Evolutionary conservation across 2,888 invertebrate genomes (phyloP).

Genomic region (Drosophila ezoana): DNA sequence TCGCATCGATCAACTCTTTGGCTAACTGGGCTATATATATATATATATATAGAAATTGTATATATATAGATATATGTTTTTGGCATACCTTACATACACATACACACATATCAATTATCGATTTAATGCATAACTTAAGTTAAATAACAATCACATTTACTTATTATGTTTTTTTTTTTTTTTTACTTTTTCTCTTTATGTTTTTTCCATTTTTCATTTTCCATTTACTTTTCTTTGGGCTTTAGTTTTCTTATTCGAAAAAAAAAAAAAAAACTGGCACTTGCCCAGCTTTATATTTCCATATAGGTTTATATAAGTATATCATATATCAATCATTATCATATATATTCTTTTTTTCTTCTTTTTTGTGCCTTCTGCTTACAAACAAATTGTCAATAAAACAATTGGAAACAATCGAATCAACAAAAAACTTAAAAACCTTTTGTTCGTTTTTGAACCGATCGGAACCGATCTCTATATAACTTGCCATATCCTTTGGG

Average conservation of each 20-base stretch:
- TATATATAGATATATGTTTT: slow-evolving; percentile 28
- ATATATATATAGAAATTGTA: too few species aligned
- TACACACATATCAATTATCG: slow-evolving; percentile 54
- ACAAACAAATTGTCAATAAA: slow-evolving; percentile 73
- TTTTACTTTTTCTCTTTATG: slow-evolving; percentile 5
- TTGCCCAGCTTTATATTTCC: slow-evolving; percentile 44
- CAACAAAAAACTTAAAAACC: slow-evolving; percentile 57
- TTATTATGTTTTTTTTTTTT: slow-evolving; percentile 61
- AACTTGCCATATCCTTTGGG: slow-evolving; percentile 65
- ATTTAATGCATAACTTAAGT: slow-evolving; percentile 78
- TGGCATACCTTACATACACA: slow-evolving; percentile 61
- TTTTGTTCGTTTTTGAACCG: slow-evolving; percentile 19
- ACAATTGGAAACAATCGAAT: slow-evolving; percentile 65
- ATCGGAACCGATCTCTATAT: slow-evolving; percentile 35
- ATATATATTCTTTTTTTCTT: slow-evolving; percentile 13
- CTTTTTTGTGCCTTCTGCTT: slow-evolving; percentile 9
- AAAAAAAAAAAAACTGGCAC: slow-evolving; percentile 60
- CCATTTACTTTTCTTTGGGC: slow-evolving; percentile 27
- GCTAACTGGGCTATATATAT: slow-evolving; percentile 50
- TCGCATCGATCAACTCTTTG: slow-evolving; percentile 40
- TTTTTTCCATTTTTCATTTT: slow-evolving; percentile 19
- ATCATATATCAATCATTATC: slow-evolving; percentile 25
- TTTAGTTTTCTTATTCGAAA: slow-evolving; percentile 24
- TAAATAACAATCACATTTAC: slow-evolving; percentile 84
- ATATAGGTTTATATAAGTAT: slow-evolving; percentile 56